Conservation (phyloP, 2,113 vertebrate genomes). For the Emydocephalus ijimae region DNA sequence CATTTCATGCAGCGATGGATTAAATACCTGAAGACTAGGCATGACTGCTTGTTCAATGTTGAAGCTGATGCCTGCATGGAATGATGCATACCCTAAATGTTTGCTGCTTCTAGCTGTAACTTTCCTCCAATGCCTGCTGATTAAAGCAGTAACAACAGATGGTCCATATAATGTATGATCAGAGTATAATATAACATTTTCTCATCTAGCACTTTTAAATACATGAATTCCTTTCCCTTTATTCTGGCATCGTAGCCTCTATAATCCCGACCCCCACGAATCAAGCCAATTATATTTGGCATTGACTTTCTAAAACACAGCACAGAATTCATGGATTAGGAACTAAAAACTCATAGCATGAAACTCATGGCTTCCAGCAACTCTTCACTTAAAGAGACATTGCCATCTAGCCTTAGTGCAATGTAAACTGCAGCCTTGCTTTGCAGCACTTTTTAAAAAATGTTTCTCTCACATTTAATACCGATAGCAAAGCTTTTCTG, state of each 20-base stretch:
- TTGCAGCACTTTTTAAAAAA: constrained; percentile 33
- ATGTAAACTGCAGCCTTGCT: constrained; percentile 36
- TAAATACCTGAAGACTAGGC: neutral
- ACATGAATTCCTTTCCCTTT: neutral
- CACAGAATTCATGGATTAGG: neutral
- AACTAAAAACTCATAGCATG: constrained; percentile 31
- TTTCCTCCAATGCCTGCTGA: neutral
- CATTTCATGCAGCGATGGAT: neutral
- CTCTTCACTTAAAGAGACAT: constrained; percentile 42
- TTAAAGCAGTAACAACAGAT: neutral
- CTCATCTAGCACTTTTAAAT: neutral
- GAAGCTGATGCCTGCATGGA: neutral
- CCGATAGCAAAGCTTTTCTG: neutral
- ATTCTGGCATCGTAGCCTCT: neutral
- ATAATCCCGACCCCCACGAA: neutral
- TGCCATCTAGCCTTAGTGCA: constrained; percentile 55
- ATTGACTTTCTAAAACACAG: constrained; percentile 27
- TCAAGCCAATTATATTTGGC: neutral
- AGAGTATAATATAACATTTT: neutral
- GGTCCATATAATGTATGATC: neutral
- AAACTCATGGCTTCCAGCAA: constrained; percentile 11
- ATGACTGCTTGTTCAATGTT: no score
- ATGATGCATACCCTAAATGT: neutral
- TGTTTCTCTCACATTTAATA: neutral
- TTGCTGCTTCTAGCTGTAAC: neutral